Evolutionary conservation across 2,113 vertebrate species (phyloP), one percentile per base, ranked within the genome.

Genomic region (Zonotrichia leucophrys): DNA sequence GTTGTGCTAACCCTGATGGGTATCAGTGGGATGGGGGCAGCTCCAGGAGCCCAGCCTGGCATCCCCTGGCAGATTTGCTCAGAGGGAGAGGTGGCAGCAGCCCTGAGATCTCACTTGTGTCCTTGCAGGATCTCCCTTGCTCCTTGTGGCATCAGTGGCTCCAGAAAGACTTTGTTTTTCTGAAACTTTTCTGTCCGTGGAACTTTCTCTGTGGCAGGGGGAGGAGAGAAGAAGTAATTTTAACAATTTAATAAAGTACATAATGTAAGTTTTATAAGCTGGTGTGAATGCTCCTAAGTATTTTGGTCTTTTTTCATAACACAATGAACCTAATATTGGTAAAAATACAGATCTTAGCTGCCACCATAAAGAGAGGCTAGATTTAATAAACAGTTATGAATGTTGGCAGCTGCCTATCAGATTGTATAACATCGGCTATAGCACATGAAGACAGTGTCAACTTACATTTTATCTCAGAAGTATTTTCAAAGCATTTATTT

Each of bases 341-440:
- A 98, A 98, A 98, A 98, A 98, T 98, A 97, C 97, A 97, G 97
- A 98, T 98, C 97, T 98, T 97, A 95, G 95, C 97, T 98, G 97
- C 95, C 69, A 82, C 97, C 95, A 96, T 97, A 97, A 98, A 98
- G 96, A 97, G 95, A 96, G 95, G 94, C 91, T 96, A 97, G 98
- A 98, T 98, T 97, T 98, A 98, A 98, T 98, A 98, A 98, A 98
- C 96, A 96, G 96, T 98, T 98, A 98, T 98, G 97, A 98, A 97
- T 88, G 94, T 97, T 98, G 98, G 97, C 98, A 98, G 97, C 97
- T 98, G 98, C 96, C 98, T 98, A 97, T 98, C 98, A 98, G 97
- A 98, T 97, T 97, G 97, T 96, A 97, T 98, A 96, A 98, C 94
- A 96, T 95, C 85, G 97, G 94, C 96, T 96, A 96, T 58, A 94